Evolutionary conservation across 2,113 vertebrate genomes (phyloP), one percentile per base, ranked within the genome.

Genomic region (Oxyruncus cristatus): DNA sequence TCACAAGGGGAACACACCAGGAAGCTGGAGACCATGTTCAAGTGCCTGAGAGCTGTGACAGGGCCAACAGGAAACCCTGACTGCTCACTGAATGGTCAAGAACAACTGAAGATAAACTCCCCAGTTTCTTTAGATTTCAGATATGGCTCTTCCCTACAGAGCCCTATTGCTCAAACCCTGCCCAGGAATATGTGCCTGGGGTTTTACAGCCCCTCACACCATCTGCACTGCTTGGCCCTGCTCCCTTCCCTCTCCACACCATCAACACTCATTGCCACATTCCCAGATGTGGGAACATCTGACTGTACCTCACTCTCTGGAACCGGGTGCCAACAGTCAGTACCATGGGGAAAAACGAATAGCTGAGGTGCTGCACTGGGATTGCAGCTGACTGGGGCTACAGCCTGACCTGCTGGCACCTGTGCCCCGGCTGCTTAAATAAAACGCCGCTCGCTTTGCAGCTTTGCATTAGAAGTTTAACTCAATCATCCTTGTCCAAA

Each of bases 301-400:
- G 62, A 22, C 26, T 16, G 16, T 9, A 23, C 20, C 62, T 66
- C 53, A 4, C 23, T 16, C 32, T 14, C 46, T 27, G 17, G 1
- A 30, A 4, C 0, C 2, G 30, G 65, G 41, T 37, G n/a, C 74
- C 13, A 2, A 3, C 39, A 71, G 80, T 32, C 80, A 61, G 62
- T 5, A 44, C 42, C 37, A 0, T 0, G 6, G 56, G 3, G 32
- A 32, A 28, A 62, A 49, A 42, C 0, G 1, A 24, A 20, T 15
- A 35, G 35, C 52, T 21, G 42, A 32, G 75, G 37, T 24, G 59
- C 56, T 49, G 61, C 24, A 4, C 37, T 35, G 9, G 21, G 44
- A 32, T 2, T 30, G 42, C 23, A 65, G 26, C 33, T 6, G 2
- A 10, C 17, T 1, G 12, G 27, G 30, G 52, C 83, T 37, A 14